Conservation (phyloP, 37 sponge, comb jelly and placozoan species). For the Halisarca cf. caerulea region DNA sequence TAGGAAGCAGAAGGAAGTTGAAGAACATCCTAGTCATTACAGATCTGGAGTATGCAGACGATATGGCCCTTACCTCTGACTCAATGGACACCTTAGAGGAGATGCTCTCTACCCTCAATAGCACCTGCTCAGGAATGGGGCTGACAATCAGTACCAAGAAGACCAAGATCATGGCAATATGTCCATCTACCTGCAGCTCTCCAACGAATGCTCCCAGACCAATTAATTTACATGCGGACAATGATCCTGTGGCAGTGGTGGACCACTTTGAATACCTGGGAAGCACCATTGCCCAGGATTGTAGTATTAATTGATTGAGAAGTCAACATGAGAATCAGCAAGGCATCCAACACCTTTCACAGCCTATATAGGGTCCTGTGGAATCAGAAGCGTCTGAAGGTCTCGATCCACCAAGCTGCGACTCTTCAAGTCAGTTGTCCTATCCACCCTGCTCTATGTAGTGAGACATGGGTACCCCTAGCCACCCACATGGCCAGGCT, state of each 20-base stretch:
- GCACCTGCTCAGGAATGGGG: not conserved
- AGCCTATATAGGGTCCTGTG: slow-evolving; percentile 3
- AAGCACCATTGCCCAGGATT: not conserved
- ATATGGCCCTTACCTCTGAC: not conserved
- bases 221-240: not conserved
- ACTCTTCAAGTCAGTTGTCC: not conserved
- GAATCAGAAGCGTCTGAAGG: not conserved
- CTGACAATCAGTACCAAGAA: not conserved
- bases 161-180: slow-evolving; percentile 6
- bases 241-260: not conserved
- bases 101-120: not conserved
- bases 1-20: not conserved
- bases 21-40: not conserved
- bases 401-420: not conserved
- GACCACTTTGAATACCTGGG: slow-evolving; percentile 1
- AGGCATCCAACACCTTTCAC: not conserved
- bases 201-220: not conserved
- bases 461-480: not conserved
- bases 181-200: not conserved
- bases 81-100: not conserved
- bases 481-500: not conserved
- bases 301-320: not conserved
- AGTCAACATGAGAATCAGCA: not conserved
- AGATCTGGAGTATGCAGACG: not conserved
- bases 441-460: not conserved